Evolutionary conservation across 2,888 invertebrate species (phyloP).

Genomic region (Sympetrum striolatum): DNA sequence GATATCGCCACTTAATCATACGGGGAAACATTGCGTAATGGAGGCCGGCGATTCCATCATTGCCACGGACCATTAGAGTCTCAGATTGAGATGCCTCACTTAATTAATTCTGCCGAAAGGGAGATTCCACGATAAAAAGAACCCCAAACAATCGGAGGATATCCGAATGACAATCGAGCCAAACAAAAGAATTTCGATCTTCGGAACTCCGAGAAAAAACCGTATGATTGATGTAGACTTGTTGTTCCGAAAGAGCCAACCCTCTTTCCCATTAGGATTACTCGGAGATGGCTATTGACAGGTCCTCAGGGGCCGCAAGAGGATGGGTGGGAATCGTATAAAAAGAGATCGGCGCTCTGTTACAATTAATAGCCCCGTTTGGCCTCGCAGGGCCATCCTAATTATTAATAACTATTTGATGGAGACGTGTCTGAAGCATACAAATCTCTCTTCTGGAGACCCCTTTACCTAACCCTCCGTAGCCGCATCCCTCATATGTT

Average conservation of each 20-base stretch:
- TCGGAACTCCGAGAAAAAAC: not conserved
- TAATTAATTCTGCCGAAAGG: not conserved
- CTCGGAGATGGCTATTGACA: not conserved
- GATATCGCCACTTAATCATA: not conserved
- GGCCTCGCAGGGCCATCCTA: not conserved
- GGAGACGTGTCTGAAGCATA: slow-evolving; percentile 18
- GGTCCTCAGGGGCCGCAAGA: not conserved
- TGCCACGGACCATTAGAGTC: not conserved
- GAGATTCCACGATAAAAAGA: not conserved
- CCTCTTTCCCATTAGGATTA: not conserved
- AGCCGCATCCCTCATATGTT: not conserved
- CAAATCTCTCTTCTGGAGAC: not conserved
- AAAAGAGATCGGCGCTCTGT: not conserved
- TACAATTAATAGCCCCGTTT: slow-evolving; percentile 24
- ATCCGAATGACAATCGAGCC: not conserved
- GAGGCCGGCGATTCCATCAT: not conserved
- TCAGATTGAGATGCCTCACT: not conserved
- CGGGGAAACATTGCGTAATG: not conserved
- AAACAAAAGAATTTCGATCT: not conserved
- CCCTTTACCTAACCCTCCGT: not conserved
- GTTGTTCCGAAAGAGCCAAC: not conserved
- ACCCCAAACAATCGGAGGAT: not conserved
- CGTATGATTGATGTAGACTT: not conserved
- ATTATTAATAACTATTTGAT: slow-evolving; percentile 33
- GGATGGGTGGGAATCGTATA: not conserved